Base-by-base conservation (phyloP, 2,888 invertebrate genomes). In the Ochropacha duplaris region DNA sequence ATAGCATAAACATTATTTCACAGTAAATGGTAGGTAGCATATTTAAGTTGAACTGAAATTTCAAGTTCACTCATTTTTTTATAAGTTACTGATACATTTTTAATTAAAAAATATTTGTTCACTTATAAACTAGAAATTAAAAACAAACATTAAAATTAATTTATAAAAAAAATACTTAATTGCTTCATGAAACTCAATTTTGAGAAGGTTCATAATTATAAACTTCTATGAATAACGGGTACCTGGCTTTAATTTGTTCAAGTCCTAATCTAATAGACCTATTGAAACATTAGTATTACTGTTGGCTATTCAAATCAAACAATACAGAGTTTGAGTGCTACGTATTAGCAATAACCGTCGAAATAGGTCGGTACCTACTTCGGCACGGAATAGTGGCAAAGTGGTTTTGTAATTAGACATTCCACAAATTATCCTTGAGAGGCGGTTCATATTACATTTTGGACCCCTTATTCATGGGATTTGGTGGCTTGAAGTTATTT, bases 351-450 rank as follows among this genome's bases (percentile, higher is more conserved):
- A 44, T 44, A 44, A 44, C 44, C 44, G 44, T 44, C 16, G 19
- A 44, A 44, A 44, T 44, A 44, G 44, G n/a, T n/a, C n/a, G n/a
- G 44, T 44, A 44, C 44, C 44, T 44, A 44, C 44, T 44, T 44
- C 44, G 44, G 19, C 44, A 19, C 19, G 44, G 44, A 44, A 44
- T 44, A 44, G 44, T 39, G 19, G 44, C 44, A 44, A 44, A 44
- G 44, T 44, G 44, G 44, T 44, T 44, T 44, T 19, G 44, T 44
- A 44, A 44, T 44, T 44, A 44, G 44, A 44, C 44, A 44, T 44
- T 44, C 44, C 44, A 19, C 44, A 44, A 44, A 44, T 19, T 44
- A 44, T n/a, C 19, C 44, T 19, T 19, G 44, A 36, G 44, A 19
- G 44, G 44, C n/a, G 44, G 44, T 44, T 44, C 44, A 44, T 44